Evolutionary conservation across 2,113 vertebrate genomes (phyloP).

Genomic region (Colius striatus): DNA sequence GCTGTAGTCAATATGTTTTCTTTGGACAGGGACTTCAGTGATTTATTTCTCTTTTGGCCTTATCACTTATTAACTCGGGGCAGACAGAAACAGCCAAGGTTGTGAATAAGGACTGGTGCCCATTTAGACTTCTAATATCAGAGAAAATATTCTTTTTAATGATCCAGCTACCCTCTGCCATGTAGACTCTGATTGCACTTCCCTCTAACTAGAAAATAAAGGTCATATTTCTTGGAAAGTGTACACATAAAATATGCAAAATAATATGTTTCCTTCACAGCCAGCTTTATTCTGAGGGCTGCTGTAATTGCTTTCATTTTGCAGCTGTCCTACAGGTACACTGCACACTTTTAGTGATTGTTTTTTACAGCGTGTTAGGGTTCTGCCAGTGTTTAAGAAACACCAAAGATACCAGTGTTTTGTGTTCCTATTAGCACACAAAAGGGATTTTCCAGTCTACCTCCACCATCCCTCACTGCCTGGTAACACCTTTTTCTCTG

Average conservation of each 20-base stretch:
- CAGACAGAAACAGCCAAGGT: constrained; percentile 80
- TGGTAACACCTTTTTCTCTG: background rate
- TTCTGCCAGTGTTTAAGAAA: constrained; percentile 7
- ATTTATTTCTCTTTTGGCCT: constrained; percentile 84
- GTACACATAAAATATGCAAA: constrained; percentile 80
- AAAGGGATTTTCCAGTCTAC: constrained; percentile 4
- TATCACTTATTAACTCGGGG: constrained; percentile 85
- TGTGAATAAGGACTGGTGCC: constrained; percentile 78
- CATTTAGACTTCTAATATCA: constrained; percentile 80
- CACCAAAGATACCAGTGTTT: background rate
- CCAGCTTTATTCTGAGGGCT: constrained; percentile 65
- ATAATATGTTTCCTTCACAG: constrained; percentile 74
- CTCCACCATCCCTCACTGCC: background rate
- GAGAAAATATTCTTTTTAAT: constrained; percentile 81
- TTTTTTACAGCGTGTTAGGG: background rate
- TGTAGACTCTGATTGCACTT: constrained; percentile 73
- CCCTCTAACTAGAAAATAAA: constrained; percentile 79
- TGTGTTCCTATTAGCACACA: background rate
- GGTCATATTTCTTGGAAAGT: constrained; percentile 79
- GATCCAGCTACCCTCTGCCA: constrained; percentile 75
- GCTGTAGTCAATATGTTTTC: constrained; percentile 88
- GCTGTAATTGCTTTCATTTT: constrained; percentile 72
- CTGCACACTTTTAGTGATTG: constrained; percentile 37
- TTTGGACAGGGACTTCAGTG: constrained; percentile 84
- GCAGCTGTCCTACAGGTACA: constrained; percentile 60